Evolutionary conservation across 2,888 invertebrate genomes (phyloP).

Genomic region (Nebria brevicollis): DNA sequence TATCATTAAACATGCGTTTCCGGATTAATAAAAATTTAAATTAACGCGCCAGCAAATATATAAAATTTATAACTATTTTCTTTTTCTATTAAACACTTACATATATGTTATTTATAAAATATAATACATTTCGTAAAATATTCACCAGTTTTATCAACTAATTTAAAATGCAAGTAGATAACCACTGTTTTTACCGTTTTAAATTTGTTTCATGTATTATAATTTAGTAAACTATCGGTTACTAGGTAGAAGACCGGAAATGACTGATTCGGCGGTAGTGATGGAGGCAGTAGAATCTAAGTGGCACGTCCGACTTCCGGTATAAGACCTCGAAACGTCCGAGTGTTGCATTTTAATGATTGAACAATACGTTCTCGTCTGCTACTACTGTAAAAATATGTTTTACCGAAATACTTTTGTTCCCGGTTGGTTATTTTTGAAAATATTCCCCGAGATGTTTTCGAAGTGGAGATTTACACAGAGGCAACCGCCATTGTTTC

Average conservation of each 20-base stretch:
- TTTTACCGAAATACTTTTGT: slow-evolving; percentile 27
- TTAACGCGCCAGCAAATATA: background rate
- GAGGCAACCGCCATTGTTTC: background rate
- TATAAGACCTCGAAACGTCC: slow-evolving; percentile 32
- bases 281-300: slow-evolving; percentile 6
- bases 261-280: slow-evolving; percentile 39
- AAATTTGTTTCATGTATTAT: background rate
- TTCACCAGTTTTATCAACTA: background rate
- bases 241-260: slow-evolving; percentile 29
- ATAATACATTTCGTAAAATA: too few relatives aligned
- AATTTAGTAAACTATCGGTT: slow-evolving; percentile 17
- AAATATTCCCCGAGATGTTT: slow-evolving; percentile 18
- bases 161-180: background rate
- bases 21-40: background rate
- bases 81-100: too few relatives aligned
- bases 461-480: background rate
- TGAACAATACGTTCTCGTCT: slow-evolving; percentile 17
- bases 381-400: slow-evolving; percentile 4
- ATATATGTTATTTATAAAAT: too few relatives aligned
- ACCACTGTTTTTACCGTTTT: background rate
- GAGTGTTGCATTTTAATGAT: slow-evolving; percentile 43
- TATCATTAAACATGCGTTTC: background rate
- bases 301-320: slow-evolving; percentile 43
- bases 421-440: slow-evolving; percentile 30
- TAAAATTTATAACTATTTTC: too few relatives aligned